These are phyloP conservation scores for Oostethus manadensis DNA, from an alignment of 2,113 vertebrate genomes.

Conservation along the genomic window DNA sequence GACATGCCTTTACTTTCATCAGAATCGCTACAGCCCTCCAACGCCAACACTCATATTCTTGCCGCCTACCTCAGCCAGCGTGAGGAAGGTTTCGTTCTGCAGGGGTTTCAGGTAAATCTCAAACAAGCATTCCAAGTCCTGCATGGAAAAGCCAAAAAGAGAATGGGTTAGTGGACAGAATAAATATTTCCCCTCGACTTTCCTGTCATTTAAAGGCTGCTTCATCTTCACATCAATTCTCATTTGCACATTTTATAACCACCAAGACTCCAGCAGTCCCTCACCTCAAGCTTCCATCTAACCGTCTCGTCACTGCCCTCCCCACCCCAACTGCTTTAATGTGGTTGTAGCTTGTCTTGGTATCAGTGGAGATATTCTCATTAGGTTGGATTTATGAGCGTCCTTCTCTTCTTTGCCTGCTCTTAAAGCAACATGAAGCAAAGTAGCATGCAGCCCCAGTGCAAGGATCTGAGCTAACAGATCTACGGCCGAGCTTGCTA, in stretches of 20 bases:
- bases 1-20: background rate
- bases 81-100: constrained; percentile 92
- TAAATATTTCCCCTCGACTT: constrained; percentile 1
- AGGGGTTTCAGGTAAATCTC: constrained; percentile 93
- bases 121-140: constrained; percentile 92
- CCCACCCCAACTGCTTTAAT: constrained; percentile 31
- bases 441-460: constrained; percentile 7
- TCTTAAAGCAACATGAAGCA: constrained; percentile 7
- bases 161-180: constrained; percentile 10
- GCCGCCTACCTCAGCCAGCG: constrained; percentile 87
- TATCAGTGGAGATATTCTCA: constrained; percentile 60
- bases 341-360: constrained; percentile 45
- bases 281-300: constrained; percentile 8
- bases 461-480: constrained; percentile 27
- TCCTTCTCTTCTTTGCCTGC: constrained; percentile 11
- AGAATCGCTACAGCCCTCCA: background rate
- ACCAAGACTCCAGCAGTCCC: constrained; percentile 17
- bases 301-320: background rate
- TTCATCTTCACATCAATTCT: constrained; percentile 17
- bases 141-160: background rate
- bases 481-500: constrained; percentile 25
- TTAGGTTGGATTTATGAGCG: constrained; percentile 65
- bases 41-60: background rate
- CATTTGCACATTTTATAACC: constrained; percentile 28
- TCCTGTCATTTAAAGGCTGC: constrained; percentile 13